A percentile compares a stretch with the other conserved stretches of the same genome.
Conservation (phyloP, 2,113 vertebrate species). For the Ceyx margarethae region DNA sequence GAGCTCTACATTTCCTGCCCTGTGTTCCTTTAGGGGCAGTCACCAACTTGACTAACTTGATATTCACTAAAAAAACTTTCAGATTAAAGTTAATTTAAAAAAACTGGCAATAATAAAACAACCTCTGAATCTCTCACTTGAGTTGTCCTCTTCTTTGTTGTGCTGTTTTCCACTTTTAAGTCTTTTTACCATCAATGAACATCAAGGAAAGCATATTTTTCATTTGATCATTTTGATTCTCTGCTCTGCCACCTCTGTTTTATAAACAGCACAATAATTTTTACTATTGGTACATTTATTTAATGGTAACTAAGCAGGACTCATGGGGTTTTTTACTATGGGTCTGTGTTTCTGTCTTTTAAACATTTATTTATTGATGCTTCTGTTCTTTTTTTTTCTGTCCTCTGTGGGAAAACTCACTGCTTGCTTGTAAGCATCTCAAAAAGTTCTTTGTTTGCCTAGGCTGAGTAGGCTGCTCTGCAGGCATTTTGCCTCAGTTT, state of each 20-base stretch:
- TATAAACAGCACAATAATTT: not conserved
- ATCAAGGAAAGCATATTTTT: not conserved
- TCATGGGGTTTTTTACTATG: rapidly evolving
- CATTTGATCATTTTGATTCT: not conserved
- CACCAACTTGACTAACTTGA: not conserved
- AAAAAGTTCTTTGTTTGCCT: not conserved
- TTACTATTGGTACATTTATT: not conserved
- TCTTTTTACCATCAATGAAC: not conserved
- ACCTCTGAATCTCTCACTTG: not conserved
- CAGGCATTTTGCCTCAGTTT: not conserved
- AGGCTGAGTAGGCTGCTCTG: not conserved
- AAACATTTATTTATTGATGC: not conserved
- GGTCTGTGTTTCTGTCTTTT: not conserved
- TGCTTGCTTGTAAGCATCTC: not conserved
- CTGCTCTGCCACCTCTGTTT: not conserved
- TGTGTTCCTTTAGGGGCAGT: not conserved
- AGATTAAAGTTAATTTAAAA: not conserved
- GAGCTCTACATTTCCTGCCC: not conserved
- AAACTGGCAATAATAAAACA: not conserved
- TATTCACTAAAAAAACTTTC: not conserved
- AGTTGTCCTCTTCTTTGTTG: not conserved
- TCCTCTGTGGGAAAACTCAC: not conserved
- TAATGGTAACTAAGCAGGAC: not conserved
- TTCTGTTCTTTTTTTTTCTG: not conserved
- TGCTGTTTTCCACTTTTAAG: not conserved